Percentiles rank a stretch among this genome's conserved stretches.
These are phyloP conservation scores for Eudorcas thomsonii DNA, from an alignment of 2,113 vertebrate genomes.

Conservation along the genomic window DNA sequence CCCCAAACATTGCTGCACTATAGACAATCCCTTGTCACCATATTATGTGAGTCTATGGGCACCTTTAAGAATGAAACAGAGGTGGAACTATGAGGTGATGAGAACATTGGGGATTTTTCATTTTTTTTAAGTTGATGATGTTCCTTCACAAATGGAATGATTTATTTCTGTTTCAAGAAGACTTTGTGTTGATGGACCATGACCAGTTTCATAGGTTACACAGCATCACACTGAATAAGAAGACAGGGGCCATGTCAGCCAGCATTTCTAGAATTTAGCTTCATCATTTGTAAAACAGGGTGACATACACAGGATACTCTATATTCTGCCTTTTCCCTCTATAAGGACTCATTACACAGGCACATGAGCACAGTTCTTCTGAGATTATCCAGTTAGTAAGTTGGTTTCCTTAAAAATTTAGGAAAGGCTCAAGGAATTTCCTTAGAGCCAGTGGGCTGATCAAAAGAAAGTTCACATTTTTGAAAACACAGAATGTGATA, in stretches of 20 bases:
- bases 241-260: background rate
- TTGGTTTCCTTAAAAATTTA: background rate
- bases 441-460: background rate
- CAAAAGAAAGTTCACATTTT: background rate
- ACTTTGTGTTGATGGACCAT: background rate
- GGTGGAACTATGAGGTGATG: fast-evolving
- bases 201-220: background rate
- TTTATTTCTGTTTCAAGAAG: background rate
- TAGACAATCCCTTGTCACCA: fast-evolving
- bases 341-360: fast-evolving
- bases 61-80: background rate
- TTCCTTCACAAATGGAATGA: background rate
- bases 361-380: background rate
- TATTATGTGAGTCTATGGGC: fast-evolving
- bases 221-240: no score
- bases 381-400: background rate
- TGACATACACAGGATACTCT: no score
- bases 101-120: background rate
- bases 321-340: fast-evolving
- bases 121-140: background rate
- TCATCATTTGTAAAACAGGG: fast-evolving
- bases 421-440: background rate
- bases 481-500: background rate
- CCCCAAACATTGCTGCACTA: fast-evolving
- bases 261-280: background rate